phyloP scores from a whole-genome alignment of 1,140 invertebrate species.

The Akabosia matsudoensis region DNA sequence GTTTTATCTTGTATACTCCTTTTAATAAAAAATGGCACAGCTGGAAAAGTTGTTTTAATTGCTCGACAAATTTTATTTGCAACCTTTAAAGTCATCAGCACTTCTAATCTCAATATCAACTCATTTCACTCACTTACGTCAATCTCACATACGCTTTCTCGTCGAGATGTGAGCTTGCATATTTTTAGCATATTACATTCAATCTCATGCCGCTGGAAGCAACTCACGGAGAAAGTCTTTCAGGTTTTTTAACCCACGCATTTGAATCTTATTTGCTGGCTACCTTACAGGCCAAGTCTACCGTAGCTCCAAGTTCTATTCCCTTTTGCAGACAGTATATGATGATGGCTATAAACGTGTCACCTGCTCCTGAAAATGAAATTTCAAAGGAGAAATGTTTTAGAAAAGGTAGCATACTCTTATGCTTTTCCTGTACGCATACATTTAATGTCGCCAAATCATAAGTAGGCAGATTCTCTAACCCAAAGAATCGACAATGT shows the following conservation, averaged over 20 bases:
- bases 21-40: too few species aligned
- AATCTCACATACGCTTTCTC: too few species aligned
- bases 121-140: too few species aligned
- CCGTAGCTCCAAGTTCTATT: constrained; percentile 50
- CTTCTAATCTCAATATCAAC: too few species aligned
- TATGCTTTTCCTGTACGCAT: neutral
- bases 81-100: too few species aligned
- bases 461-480: neutral
- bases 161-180: too few species aligned
- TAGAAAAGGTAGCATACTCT: neutral
- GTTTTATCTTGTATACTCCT: too few species aligned
- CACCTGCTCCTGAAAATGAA: constrained; percentile 55
- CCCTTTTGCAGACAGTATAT: constrained; percentile 57
- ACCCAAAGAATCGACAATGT: constrained; percentile 63
- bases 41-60: too few species aligned
- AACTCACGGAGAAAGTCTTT: neutral
- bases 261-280: constrained; percentile 62
- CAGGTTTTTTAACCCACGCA: constrained; percentile 54
- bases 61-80: too few species aligned
- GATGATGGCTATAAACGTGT: constrained; percentile 61
- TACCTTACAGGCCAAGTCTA: constrained; percentile 61
- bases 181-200: neutral
- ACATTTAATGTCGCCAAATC: neutral
- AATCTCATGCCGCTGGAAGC: neutral
- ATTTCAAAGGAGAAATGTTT: neutral